Evolutionary conservation across 2,888 invertebrate species (phyloP), one percentile per base, ranked within the genome.

Genomic region (Drosophila kambysellisi): DNA sequence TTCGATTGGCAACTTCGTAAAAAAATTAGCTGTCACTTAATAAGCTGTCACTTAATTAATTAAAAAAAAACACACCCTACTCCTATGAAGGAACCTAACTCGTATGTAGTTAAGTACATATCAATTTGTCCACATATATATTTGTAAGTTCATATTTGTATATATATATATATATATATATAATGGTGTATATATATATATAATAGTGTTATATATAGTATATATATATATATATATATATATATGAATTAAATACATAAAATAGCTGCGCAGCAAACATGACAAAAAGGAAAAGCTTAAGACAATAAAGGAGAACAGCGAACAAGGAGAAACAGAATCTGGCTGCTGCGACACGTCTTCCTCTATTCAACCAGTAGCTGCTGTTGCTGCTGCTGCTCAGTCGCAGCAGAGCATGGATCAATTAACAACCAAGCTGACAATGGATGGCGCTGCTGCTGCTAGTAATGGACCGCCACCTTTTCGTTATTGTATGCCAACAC

Each of bases 401-500:
- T 74, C 29, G n/a, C 37, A 37, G 67, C 66, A 66, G 41, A 46
- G 41, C 54, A 61, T 64, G 68, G 73, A 82, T 39, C 82, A 69
- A 70, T 54, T 56, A 25, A 46, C 46, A 35, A 52, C 41, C 43
- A 73, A 54, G 57, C 54, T 67, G 57, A 35, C 63, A 48, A 58
- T 72, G 64, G 71, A 71, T 60, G 46, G 20, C 46, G 69, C 61
- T 63, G 91, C 92, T 61, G 70, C 69, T 43, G 66, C 71, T 32
- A 68, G 56, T 60, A 75, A 74, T 58, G 85, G 81, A 72, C 93
- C 93, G 81, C 92, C 93, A 79, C 88, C 92, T 74, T 94, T 94
- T 92, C 94, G 94, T 92, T 94, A 94, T 93, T 94, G 94, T 94
- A 94, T 94, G 94, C 94, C 94, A 92, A 94, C 94, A 93, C 94